Percentiles rank a stretch among this genome's conserved stretches.
Evolutionary conservation across 1,140 invertebrate species (phyloP).

Genomic region (Diachasma alloeum): DNA sequence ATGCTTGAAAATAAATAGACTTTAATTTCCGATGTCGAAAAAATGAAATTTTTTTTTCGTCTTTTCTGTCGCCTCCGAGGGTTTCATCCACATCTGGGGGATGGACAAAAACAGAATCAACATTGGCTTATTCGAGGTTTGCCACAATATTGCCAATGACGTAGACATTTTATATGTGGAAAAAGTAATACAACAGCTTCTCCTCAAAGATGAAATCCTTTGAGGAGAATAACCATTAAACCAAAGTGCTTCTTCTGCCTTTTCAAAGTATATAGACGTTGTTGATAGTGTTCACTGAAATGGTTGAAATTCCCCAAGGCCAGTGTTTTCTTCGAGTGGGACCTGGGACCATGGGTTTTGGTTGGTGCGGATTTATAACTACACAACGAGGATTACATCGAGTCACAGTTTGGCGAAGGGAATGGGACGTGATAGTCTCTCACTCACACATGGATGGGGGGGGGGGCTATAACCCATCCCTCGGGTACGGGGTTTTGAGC

Average conservation of each 20-base stretch:
- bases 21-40: too few species aligned
- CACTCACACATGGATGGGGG: background rate
- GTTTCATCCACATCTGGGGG: too few species aligned
- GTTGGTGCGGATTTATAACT: constrained; percentile 24
- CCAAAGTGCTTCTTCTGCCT: background rate
- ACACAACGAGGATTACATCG: constrained; percentile 21
- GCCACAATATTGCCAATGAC: too few species aligned
- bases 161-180: too few species aligned
- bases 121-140: too few species aligned
- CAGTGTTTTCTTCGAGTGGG: constrained; percentile 15
- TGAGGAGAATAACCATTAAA: background rate
- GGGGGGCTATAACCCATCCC: constrained; percentile 47
- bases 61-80: too few species aligned
- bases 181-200: too few species aligned
- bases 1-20: too few species aligned
- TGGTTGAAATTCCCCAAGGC: background rate
- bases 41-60: too few species aligned
- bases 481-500: constrained; percentile 41
- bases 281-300: background rate
- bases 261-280: background rate
- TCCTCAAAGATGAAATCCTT: too few species aligned
- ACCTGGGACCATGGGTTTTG: constrained; percentile 8
- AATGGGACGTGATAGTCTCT: too few species aligned
- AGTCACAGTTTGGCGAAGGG: background rate
- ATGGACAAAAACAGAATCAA: too few species aligned